Conservation (phyloP, 2,113 vertebrate genomes). For the Dicentrarchus labrax region DNA sequence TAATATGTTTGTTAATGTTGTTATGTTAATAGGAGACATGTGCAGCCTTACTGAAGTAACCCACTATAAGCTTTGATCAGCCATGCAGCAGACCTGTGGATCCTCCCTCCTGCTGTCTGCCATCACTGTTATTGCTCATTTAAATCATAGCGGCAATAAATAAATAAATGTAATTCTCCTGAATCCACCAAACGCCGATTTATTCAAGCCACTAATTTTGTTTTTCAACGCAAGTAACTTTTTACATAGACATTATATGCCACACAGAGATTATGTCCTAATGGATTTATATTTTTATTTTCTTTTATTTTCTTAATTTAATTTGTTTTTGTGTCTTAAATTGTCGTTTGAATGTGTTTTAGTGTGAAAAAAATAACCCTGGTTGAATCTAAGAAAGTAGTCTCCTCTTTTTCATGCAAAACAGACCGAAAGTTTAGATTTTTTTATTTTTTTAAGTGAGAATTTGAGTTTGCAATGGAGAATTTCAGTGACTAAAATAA, state of each 20-base stretch:
- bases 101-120: not conserved
- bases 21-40: slow-evolving; percentile 3
- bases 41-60: not conserved
- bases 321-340: too few relatives aligned
- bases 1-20: slow-evolving; percentile 4
- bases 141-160: not conserved
- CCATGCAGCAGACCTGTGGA: not conserved
- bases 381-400: too few relatives aligned
- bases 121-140: not conserved
- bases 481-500: not conserved
- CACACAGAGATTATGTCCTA: not conserved
- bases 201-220: not conserved
- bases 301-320: too few relatives aligned
- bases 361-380: too few relatives aligned
- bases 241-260: not conserved
- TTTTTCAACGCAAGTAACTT: too few relatives aligned
- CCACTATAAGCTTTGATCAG: not conserved
- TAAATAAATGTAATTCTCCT: not conserved
- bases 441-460: too few relatives aligned
- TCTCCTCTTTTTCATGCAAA: too few relatives aligned
- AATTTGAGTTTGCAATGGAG: too few relatives aligned
- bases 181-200: not conserved
- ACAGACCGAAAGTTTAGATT: too few relatives aligned
- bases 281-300: not conserved
- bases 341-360: too few relatives aligned